Percentiles rank a stretch among this genome's conserved stretches.
Conservation (phyloP, 2,113 vertebrate genomes). For the Solenodon paradoxus region DNA sequence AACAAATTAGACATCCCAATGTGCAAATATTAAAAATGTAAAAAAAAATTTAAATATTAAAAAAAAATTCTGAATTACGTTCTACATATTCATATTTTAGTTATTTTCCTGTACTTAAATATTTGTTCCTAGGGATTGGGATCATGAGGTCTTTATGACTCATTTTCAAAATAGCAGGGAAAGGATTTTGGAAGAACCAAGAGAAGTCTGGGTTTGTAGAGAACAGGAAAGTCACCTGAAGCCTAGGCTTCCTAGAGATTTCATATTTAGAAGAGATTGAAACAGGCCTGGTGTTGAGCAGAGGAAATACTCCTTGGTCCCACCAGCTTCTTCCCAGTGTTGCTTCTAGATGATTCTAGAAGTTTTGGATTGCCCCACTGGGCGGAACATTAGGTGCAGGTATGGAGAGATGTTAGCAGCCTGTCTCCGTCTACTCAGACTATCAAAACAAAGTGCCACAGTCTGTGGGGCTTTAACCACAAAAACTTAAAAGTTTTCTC, state of each 20-base stretch:
- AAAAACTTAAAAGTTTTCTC: no score
- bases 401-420: background rate
- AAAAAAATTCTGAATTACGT: background rate
- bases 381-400: background rate
- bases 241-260: background rate
- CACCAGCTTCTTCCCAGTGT: background rate
- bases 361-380: background rate
- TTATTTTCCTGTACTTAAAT: background rate
- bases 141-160: background rate
- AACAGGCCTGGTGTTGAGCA: background rate
- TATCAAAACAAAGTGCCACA: background rate
- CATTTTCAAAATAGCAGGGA: background rate
- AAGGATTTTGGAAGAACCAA: background rate
- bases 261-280: background rate
- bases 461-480: background rate
- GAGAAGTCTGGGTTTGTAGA: background rate
- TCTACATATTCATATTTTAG: background rate
- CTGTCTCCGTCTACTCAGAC: background rate
- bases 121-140: background rate
- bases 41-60: no score
- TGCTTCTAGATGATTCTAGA: background rate
- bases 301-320: background rate
- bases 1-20: constrained; percentile 44
- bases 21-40: background rate
- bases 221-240: background rate